phyloP scores from a whole-genome alignment of 1,140 invertebrate species.

The Himalopsyche phryganea region DNA sequence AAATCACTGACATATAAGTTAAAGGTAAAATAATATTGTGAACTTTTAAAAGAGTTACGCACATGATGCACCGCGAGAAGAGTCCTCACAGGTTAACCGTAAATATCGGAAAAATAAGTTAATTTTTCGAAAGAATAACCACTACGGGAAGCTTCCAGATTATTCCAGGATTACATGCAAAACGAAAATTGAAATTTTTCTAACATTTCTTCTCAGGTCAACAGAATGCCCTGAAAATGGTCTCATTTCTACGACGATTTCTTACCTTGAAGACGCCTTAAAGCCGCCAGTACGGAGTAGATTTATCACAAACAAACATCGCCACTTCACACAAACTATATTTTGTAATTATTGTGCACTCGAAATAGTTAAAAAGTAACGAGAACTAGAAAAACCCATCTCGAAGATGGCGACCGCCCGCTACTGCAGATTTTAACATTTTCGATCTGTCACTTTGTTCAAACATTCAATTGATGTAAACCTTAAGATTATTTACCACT shows the following conservation, averaged over 20 bases:
- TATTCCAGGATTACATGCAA: too few relatives aligned
- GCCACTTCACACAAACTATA: slow-evolving; percentile 11
- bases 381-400: slow-evolving; percentile 25
- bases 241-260: slow-evolving; percentile 11
- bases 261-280: slow-evolving; percentile 25
- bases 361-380: slow-evolving; percentile 19
- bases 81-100: too few relatives aligned
- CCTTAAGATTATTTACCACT: slow-evolving; percentile 13
- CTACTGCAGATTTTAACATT: slow-evolving; percentile 29
- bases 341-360: slow-evolving; percentile 19
- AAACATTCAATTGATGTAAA: slow-evolving; percentile 19
- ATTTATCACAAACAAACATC: slow-evolving; percentile 16
- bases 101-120: too few relatives aligned
- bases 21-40: too few relatives aligned
- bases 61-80: too few relatives aligned
- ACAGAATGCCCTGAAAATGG: slow-evolving; percentile 13
- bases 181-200: too few relatives aligned
- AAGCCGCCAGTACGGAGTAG: slow-evolving; percentile 18
- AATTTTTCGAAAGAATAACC: too few relatives aligned
- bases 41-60: too few relatives aligned
- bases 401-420: slow-evolving; percentile 30
- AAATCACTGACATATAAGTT: too few relatives aligned
- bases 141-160: too few relatives aligned
- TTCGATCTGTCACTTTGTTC: slow-evolving; percentile 27
- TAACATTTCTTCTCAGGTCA: background rate